These are phyloP conservation scores for Mythimna loreyi DNA, from an alignment of 2,888 invertebrate species.

Conservation along the genomic window DNA sequence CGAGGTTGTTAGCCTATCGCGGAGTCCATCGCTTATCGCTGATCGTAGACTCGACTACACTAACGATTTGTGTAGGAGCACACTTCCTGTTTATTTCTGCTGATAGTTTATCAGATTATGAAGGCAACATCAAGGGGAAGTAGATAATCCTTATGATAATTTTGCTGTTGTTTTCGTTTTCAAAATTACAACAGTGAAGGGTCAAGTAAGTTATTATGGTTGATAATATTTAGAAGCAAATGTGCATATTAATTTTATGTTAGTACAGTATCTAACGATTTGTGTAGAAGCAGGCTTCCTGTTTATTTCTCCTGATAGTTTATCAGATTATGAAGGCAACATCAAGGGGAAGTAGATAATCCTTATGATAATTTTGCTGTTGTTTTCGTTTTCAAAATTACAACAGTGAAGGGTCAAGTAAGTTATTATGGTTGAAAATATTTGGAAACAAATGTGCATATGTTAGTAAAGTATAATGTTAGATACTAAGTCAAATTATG, in stretches of 20 bases:
- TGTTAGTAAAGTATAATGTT: too few relatives aligned
- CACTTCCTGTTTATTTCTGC: constrained; percentile 36
- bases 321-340: constrained; percentile 27
- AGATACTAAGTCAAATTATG: too few relatives aligned
- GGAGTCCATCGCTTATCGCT: constrained; percentile 40
- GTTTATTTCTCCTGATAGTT: constrained; percentile 33
- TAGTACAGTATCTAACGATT: constrained; percentile 43
- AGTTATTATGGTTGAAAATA: background rate
- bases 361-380: constrained; percentile 16
- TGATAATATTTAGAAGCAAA: background rate
- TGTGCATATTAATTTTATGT: too few relatives aligned
- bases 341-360: background rate
- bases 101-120: constrained; percentile 37
- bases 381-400: constrained; percentile 8
- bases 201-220: background rate
- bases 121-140: background rate
- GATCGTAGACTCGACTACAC: constrained; percentile 47
- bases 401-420: background rate
- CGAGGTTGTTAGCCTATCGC: constrained; percentile 49
- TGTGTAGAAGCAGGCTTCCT: constrained; percentile 34
- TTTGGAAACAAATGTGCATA: background rate
- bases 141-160: constrained; percentile 8
- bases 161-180: constrained; percentile 18
- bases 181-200: background rate
- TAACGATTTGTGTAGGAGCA: constrained; percentile 43